Base-by-base conservation (phyloP, 2,113 vertebrate genomes). In the Cyphomyrus plagiostoma region DNA sequence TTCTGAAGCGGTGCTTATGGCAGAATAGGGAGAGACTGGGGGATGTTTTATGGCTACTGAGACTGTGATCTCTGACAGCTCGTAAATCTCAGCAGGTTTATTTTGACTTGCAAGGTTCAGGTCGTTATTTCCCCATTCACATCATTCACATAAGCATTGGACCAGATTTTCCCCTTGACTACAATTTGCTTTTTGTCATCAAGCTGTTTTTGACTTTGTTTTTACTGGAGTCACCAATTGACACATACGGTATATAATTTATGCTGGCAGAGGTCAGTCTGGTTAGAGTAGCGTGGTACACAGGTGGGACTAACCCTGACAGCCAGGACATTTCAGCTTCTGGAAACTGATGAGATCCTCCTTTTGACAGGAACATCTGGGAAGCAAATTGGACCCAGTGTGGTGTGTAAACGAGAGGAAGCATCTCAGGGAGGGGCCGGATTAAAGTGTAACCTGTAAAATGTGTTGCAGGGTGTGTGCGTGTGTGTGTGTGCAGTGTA, bases 281-380 rank as follows among this genome's bases (percentile, higher is more conserved):
- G 46, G n/a, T 86, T 86, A 4, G 23, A 86, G 10, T 26, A 49
- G 83, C 21, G 3, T 48, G 45, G 42, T 13, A 30, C 23, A 49
- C 21, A 86, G 48, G 83, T 48, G n/a, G 10, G 23, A 13, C n/a
- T 26, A 1, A 50, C 83, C 4, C 45, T 46, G 48, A 48, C 45
- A 86, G 45, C 23, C 46, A 26, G 83, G 48, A 50, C 35, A 50
- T 80, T 50, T 86, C n/a, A 50, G 48, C 21, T 86, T 48, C 45
- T 50, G 83, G 83, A 86, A 86, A n/a, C 83, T 86, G n/a, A 86
- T n/a, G 21, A 86, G 83, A 86, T 49, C 45, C 48, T 86, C 83
- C 83, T 49, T 86, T 86, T 86, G 83, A 86, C 45, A 86, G 83
- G 9, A 86, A 50, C 45, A 86, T 86, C 83, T 86, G 83, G 45